A percentile compares a stretch with the other conserved stretches of the same genome.
Conservation (phyloP, 2,888 invertebrate species). For the Oxystoma pomonae region DNA sequence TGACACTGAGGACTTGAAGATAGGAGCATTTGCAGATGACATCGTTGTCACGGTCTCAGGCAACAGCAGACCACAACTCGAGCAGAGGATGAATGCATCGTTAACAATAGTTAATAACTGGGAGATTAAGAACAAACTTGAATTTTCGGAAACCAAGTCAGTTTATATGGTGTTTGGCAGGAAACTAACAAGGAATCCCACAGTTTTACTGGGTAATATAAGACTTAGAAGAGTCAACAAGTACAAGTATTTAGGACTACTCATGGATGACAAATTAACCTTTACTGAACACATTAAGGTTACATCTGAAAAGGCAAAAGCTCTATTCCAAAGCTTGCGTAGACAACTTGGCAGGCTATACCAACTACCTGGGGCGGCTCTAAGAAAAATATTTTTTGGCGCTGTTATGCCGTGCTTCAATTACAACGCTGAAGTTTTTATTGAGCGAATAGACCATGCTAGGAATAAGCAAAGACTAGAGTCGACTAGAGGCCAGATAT, state of each 20-base stretch:
- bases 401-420: background rate
- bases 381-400: background rate
- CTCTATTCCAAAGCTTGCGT: background rate
- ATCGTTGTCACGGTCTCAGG: background rate
- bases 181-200: background rate
- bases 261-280: background rate
- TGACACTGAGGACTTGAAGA: background rate
- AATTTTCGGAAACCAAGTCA: background rate
- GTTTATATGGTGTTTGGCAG: background rate
- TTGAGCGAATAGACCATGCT: background rate
- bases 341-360: background rate
- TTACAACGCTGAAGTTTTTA: background rate
- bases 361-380: background rate
- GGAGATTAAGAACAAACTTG: background rate
- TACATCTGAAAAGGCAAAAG: background rate
- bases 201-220: background rate
- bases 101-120: background rate
- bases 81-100: background rate
- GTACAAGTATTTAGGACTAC: background rate
- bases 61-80: background rate
- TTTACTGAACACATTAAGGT: background rate
- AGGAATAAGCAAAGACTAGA: background rate
- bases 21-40: slow-evolving; percentile 2
- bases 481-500: background rate
- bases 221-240: background rate